Percentiles rank a stretch among this genome's conserved stretches.
phyloP scores from a whole-genome alignment of 23 tunicate species.

The Halocynthia roretzi region DNA sequence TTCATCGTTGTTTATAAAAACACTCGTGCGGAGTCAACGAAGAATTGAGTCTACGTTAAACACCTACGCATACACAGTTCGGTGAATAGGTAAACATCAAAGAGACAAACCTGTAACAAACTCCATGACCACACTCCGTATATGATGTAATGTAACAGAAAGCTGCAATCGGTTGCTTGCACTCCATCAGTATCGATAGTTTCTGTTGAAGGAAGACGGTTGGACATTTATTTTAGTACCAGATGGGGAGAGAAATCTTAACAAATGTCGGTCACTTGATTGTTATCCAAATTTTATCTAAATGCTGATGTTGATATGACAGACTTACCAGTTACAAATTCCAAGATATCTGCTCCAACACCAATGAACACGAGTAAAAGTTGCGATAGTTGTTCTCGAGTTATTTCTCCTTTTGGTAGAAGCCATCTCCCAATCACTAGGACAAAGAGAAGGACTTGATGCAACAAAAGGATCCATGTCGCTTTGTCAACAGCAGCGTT shows the following conservation, averaged over 20 bases:
- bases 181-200: conserved; percentile 62
- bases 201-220: conserved; percentile 31
- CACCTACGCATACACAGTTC: too few species aligned
- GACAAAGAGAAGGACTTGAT: conserved; percentile 90
- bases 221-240: neutral
- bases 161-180: conserved; percentile 35
- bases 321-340: conserved; percentile 81
- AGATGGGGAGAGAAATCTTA: neutral
- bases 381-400: conserved; percentile 90
- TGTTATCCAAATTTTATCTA: neutral
- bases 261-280: neutral
- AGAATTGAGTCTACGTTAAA: too few species aligned
- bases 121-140: conserved; percentile 95
- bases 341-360: conserved; percentile 98
- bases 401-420: conserved; percentile 87
- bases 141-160: conserved; percentile 54
- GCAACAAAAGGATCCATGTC: conserved; percentile 76
- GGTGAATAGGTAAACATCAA: neutral
- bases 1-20: too few species aligned
- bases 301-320: neutral
- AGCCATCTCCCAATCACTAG: conserved; percentile 97
- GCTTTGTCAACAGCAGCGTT: conserved; percentile 31
- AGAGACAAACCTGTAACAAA: conserved; percentile 57
- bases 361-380: conserved; percentile 94
- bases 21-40: too few species aligned